These are phyloP conservation scores for Machaerirhynchus nigripectus DNA, from an alignment of 2,113 vertebrate species.

Conservation along the genomic window DNA sequence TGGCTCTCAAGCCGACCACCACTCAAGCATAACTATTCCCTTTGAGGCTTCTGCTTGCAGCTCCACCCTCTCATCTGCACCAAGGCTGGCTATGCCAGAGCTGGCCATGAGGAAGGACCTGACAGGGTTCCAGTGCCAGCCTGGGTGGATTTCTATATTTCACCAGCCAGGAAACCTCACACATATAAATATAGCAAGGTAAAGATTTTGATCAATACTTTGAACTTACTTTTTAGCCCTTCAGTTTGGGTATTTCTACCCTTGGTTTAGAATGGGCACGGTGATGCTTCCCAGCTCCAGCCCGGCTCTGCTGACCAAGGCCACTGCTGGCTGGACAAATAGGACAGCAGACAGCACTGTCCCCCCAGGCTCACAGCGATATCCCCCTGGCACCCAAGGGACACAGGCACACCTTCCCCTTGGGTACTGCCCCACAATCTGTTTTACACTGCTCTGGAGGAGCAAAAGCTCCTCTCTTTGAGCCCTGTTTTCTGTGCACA, in stretches of 20 bases:
- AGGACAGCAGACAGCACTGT: not conserved
- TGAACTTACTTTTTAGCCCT: not conserved
- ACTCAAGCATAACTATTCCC: not conserved
- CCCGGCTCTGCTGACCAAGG: not conserved
- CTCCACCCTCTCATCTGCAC: not conserved
- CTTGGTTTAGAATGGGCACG: not conserved
- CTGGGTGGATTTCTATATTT: not conserved
- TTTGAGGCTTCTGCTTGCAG: not conserved
- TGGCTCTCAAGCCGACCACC: not conserved
- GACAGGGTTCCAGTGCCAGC: accelerated
- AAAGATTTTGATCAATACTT: not conserved
- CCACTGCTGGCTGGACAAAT: not conserved
- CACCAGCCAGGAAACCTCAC: not conserved
- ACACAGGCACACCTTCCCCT: not conserved
- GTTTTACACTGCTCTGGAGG: not conserved
- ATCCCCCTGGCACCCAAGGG: not conserved
- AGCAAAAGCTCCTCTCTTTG: not conserved
- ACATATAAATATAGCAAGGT: not conserved
- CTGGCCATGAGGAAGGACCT: not conserved
- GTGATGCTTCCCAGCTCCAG: not conserved
- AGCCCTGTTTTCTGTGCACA: not conserved
- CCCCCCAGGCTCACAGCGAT: accelerated
- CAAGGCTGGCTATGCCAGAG: not conserved
- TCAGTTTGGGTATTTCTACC: not conserved
- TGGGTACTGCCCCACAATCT: not conserved